phyloP scores from a whole-genome alignment of 2,888 invertebrate species.

The Molorchus minor region DNA sequence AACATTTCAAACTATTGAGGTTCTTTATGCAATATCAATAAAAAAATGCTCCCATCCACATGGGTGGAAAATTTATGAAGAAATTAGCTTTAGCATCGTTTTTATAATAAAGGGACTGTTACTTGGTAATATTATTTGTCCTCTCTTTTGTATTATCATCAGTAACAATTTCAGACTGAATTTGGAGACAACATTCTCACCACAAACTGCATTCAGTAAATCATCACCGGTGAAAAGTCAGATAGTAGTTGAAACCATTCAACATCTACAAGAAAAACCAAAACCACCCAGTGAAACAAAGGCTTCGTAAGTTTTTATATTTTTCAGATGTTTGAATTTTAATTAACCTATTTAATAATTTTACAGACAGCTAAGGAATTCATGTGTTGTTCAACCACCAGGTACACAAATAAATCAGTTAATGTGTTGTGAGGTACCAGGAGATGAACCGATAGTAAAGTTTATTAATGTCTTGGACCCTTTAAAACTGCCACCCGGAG shows the following conservation, averaged over 20 bases:
- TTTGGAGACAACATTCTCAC: slow-evolving; percentile 60
- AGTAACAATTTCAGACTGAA: slow-evolving; percentile 64
- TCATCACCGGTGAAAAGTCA: slow-evolving; percentile 82
- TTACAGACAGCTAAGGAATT: too few relatives aligned
- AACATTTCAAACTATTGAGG: too few relatives aligned
- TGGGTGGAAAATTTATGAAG: too few relatives aligned
- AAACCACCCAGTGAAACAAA: slow-evolving; percentile 30
- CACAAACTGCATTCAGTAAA: slow-evolving; percentile 75
- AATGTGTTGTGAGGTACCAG: slow-evolving; percentile 60
- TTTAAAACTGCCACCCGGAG: slow-evolving; percentile 56
- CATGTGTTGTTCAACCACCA: slow-evolving; percentile 52
- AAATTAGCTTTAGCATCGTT: too few relatives aligned
- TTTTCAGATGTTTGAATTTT: slow-evolving; percentile 1
- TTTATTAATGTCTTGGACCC: slow-evolving; percentile 60
- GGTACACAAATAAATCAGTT: slow-evolving; percentile 60
- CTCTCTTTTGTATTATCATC: too few relatives aligned
- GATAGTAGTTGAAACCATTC: slow-evolving; percentile 79
- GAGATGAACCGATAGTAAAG: slow-evolving; percentile 61
- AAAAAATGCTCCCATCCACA: too few relatives aligned
- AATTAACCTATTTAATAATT: too few relatives aligned
- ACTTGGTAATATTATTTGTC: too few relatives aligned
- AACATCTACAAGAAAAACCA: slow-evolving; percentile 57
- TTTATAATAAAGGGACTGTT: too few relatives aligned
- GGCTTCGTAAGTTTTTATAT: slow-evolving; percentile 24
- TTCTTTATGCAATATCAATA: too few relatives aligned